Conservation (phyloP, 2,888 invertebrate genomes). For the Mimachlamys varia region DNA sequence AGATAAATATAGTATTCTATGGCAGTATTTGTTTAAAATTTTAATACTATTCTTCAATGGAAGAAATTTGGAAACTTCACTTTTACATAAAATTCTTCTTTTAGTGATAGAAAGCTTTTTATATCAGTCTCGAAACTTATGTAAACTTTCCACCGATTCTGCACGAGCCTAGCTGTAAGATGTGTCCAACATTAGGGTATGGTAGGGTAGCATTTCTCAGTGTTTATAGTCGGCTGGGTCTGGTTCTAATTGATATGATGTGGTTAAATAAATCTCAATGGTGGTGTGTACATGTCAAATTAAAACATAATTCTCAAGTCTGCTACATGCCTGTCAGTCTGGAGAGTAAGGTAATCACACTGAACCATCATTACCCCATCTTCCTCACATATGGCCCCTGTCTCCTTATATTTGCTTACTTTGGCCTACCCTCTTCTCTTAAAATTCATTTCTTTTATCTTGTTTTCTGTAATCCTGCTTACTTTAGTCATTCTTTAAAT, state of each 20-base stretch:
- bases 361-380: not conserved
- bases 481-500: no score
- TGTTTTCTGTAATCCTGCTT: no score
- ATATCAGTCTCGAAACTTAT: not conserved
- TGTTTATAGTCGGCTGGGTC: not conserved
- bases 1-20: no score
- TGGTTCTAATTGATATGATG: not conserved
- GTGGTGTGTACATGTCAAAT: slow-evolving; percentile 3
- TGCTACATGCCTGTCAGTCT: not conserved
- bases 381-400: no score
- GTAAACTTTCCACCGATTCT: not conserved
- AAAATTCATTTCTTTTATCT: not conserved
- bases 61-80: no score
- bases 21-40: no score
- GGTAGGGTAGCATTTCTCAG: not conserved
- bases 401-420: no score
- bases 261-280: not conserved
- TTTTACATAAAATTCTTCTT: not conserved
- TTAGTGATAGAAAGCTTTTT: not conserved
- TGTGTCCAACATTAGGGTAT: no score
- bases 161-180: not conserved
- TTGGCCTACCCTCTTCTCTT: no score
- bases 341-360: not conserved
- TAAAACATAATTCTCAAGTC: not conserved
- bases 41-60: no score